Base-by-base conservation (phyloP, 2,888 invertebrate species). In the Cryptocephalus moraei region DNA sequence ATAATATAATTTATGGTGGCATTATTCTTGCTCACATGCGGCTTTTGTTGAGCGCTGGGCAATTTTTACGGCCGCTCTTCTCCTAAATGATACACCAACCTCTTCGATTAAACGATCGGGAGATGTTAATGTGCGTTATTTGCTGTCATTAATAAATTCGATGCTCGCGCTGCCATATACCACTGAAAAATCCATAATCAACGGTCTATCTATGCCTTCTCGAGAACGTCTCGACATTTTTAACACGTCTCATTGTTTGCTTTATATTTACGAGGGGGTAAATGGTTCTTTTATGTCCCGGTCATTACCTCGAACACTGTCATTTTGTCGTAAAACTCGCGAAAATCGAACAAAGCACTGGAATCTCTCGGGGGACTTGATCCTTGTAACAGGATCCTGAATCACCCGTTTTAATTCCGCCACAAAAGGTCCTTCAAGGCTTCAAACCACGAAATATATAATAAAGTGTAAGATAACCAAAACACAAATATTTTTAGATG, bases 1-100 rank as follows among this genome's bases (percentile, higher is more conserved):
- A 70, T 70, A 69, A 70, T 69, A 68, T 70, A 70, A 70, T 70
- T 70, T 70, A 70, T 70, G 56, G 67, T 63, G 58, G 68, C 64
- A 68, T 69, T 69, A 68, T 43, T 34, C 43, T 43, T 34, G 43
- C 43, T 43, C 36, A 36, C 13, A 43, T 14, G 14, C 43, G 31
- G 11, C 11, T 40, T n/a, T 40, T 40, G 40, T n/a, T 40, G 14
- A 13, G 22, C 40, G 14, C 11, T 12, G 11, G 40, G 40, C 14
- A 40, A 40, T 40, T 40, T 40, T 40, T 40, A 13, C 10, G 40
- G 11, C 40, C 40, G 14, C n/a, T 13, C 11, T 36, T 11, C 14
- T 10, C 40, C 40, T 13, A 40, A 40, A 40, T 40, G 14, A 40
- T 14, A 40, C 40, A 40, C 40, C 40, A 40, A 13, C 40, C 10